Evolutionary conservation across 2,888 invertebrate species (phyloP).

Genomic region (Agriopis marginaria): DNA sequence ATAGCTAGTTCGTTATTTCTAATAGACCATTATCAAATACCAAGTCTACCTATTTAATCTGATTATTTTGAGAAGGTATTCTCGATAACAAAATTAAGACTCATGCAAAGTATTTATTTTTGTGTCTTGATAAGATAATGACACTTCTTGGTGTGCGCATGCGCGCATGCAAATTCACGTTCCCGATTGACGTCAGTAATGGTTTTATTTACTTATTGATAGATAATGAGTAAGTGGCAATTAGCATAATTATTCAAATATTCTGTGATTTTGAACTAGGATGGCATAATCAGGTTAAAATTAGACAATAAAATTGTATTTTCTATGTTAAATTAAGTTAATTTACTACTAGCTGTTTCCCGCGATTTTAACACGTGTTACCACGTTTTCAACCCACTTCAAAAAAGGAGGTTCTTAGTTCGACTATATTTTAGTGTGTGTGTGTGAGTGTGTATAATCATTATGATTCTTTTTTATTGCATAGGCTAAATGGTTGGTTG

Average conservation of each 20-base stretch:
- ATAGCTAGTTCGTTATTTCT: not conserved
- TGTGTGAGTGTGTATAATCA: too few species aligned
- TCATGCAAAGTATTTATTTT: conserved; percentile 30
- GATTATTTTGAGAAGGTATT: conserved; percentile 12
- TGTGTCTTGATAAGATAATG: conserved; percentile 38
- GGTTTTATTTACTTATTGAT: conserved; percentile 4
- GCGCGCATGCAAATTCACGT: conserved; percentile 37
- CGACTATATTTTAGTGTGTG: too few species aligned
- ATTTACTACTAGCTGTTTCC: too few species aligned
- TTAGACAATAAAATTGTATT: not conserved
- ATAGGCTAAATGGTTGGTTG: too few species aligned
- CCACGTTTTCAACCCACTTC: too few species aligned
- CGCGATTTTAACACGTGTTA: too few species aligned
- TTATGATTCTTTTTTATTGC: too few species aligned
- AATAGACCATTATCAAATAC: not conserved
- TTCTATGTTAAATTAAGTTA: too few species aligned
- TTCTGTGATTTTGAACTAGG: not conserved
- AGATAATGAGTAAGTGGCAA: conserved; percentile 12
- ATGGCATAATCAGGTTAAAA: not conserved
- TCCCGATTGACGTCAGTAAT: conserved; percentile 50
- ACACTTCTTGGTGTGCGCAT: conserved; percentile 41
- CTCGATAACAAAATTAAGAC: conserved; percentile 12
- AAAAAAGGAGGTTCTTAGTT: too few species aligned
- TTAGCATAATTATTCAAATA: not conserved
- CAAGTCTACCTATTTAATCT: conserved; percentile 2